Percentiles rank a stretch among this genome's conserved stretches.
Conservation (phyloP, 2,888 invertebrate species). For the Rhagonycha fulva region DNA sequence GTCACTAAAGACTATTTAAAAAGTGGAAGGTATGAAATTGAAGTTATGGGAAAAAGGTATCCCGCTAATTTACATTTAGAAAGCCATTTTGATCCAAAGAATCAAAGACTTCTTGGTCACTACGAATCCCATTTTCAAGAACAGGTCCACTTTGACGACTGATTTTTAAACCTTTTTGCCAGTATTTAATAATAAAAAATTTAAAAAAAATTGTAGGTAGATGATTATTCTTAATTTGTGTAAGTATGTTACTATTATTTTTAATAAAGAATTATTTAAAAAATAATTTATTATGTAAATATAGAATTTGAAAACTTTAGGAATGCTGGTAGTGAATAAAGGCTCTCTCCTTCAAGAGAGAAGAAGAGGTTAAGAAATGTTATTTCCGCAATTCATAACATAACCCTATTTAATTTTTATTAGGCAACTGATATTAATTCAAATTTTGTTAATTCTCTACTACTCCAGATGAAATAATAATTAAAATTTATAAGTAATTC, state of each 20-base stretch:
- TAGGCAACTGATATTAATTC: too few relatives aligned
- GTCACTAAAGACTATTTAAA: constrained; percentile 70
- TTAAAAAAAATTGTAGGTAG: not conserved
- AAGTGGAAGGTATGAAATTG: constrained; percentile 77
- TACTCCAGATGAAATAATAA: too few relatives aligned
- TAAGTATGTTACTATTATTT: not conserved
- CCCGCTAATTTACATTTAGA: constrained; percentile 71
- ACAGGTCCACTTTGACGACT: constrained; percentile 55
- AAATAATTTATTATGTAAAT: too few relatives aligned
- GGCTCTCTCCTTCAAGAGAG: too few relatives aligned
- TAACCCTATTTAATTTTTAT: too few relatives aligned
- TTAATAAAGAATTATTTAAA: not conserved
- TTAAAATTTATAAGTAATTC: too few relatives aligned
- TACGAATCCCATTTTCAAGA: constrained; percentile 59
- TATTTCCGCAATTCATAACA: too few relatives aligned
- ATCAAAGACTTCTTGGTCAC: constrained; percentile 73
- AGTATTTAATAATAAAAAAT: not conserved
- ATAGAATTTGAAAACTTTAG: too few relatives aligned
- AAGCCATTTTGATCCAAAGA: constrained; percentile 83
- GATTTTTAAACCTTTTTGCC: constrained; percentile 26
- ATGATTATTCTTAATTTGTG: not conserved
- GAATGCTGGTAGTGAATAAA: too few relatives aligned
- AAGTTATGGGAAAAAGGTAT: constrained; percentile 75
- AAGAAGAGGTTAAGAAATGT: too few relatives aligned
- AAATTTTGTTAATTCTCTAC: too few relatives aligned